Evolutionary conservation across 2,888 invertebrate species (phyloP).

Genomic region (Chelonus formosanus): DNA sequence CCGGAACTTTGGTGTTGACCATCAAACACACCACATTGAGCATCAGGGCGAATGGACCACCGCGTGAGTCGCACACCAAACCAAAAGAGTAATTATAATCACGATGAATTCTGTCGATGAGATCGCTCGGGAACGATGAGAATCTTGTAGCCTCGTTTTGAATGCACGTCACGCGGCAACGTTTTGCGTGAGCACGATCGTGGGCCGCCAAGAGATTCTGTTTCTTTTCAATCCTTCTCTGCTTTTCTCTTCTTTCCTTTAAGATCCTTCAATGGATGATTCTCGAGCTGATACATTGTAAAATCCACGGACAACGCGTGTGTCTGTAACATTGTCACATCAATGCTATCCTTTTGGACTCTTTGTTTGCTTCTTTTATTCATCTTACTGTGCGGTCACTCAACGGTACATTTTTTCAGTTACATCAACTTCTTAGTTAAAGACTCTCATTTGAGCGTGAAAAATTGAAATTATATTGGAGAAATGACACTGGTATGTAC

Average conservation of each 20-base stretch:
- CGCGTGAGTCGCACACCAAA: slow-evolving; percentile 14
- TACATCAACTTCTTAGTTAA: too few species aligned
- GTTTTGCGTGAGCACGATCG: slow-evolving; percentile 56
- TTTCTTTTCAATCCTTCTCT: not conserved
- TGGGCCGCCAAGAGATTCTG: slow-evolving; percentile 31
- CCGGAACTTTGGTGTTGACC: slow-evolving; percentile 10
- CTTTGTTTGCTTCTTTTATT: slow-evolving; percentile 25
- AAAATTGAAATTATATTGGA: not conserved
- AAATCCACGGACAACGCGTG: slow-evolving; percentile 15
- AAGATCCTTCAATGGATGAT: slow-evolving; percentile 44
- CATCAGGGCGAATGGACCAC: slow-evolving; percentile 17
- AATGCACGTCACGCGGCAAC: slow-evolving; percentile 58
- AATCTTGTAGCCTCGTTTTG: slow-evolving; percentile 47
- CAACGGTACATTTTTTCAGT: slow-evolving; percentile 38
- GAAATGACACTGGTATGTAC: too few species aligned
- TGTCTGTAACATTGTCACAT: slow-evolving; percentile 26
- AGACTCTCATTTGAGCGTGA: not conserved
- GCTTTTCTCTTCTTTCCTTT: slow-evolving; percentile 10
- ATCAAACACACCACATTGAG: slow-evolving; percentile 15
- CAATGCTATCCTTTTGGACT: slow-evolving; percentile 23
- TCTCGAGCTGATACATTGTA: slow-evolving; percentile 28
- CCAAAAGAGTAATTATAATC: slow-evolving; percentile 28
- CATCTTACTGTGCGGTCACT: slow-evolving; percentile 28
- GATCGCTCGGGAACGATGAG: slow-evolving; percentile 34
- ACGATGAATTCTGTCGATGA: slow-evolving; percentile 28